These are phyloP conservation scores for Delphinus delphis DNA, from an alignment of 2,113 vertebrate species.

Conservation along the genomic window DNA sequence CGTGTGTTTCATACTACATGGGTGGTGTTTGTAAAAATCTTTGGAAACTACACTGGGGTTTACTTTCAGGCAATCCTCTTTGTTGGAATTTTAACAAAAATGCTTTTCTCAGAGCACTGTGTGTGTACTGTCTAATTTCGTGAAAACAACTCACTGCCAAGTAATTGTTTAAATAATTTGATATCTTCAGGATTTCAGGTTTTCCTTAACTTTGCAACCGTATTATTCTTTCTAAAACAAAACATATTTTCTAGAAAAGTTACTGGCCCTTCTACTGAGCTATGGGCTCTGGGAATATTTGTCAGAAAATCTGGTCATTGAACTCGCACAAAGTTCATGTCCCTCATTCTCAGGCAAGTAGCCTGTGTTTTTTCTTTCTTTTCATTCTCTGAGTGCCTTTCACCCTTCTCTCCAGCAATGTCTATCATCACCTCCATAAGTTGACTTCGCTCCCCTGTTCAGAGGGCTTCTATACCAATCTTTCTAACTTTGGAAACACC, in stretches of 20 bases:
- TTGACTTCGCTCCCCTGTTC: neutral
- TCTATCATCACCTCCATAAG: neutral
- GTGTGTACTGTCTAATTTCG: slow-evolving; percentile 16
- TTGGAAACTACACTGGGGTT: slow-evolving; percentile 22
- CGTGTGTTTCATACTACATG: neutral
- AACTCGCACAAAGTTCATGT: slow-evolving; percentile 30
- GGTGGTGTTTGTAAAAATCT: slow-evolving; percentile 45
- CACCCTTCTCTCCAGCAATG: neutral
- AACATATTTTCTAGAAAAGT: slow-evolving; percentile 44
- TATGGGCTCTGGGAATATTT: neutral
- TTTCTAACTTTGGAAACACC: neutral
- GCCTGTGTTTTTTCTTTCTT: neutral
- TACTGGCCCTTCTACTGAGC: neutral
- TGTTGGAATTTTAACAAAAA: slow-evolving; percentile 17
- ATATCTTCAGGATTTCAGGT: slow-evolving; percentile 25
- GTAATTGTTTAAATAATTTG: neutral
- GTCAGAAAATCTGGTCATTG: neutral
- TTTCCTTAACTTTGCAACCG: slow-evolving; percentile 50
- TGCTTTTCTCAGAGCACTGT: neutral
- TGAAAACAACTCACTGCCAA: slow-evolving; percentile 44
- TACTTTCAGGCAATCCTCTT: slow-evolving; percentile 50
- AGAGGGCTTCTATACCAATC: neutral
- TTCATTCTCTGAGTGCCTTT: neutral
- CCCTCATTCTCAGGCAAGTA: slow-evolving; percentile 1
- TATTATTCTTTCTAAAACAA: slow-evolving; percentile 49